Conservation (phyloP, 30 jellyfish, hydroid and myxozoan species). For the Mastigias papua region DNA sequence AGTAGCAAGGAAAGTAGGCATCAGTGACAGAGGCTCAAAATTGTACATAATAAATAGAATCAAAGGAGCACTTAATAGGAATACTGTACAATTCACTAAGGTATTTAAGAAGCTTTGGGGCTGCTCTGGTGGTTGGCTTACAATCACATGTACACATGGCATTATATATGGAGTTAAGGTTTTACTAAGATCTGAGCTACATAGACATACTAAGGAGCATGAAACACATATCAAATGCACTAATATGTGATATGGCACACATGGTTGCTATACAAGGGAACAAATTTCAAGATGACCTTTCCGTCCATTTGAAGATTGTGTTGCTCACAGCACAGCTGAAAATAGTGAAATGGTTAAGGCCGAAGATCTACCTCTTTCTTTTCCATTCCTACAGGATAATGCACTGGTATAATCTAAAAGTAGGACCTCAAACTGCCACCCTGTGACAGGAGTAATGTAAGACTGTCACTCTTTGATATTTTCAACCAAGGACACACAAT, state of each 20-base stretch:
- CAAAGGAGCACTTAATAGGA: not conserved
- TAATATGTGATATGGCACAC: constrained; percentile 72
- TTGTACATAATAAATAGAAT: constrained; percentile 10
- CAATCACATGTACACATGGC: constrained; percentile 28
- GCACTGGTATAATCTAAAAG: not conserved
- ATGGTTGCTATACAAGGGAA: constrained; percentile 65
- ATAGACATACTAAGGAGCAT: constrained; percentile 46
- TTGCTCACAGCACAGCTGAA: constrained; percentile 36
- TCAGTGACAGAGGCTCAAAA: constrained; percentile 11
- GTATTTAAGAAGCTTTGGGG: constrained; percentile 22
- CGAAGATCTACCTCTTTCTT: constrained; percentile 18
- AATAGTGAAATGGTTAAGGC: constrained; percentile 10
- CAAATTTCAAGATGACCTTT: constrained; percentile 9
- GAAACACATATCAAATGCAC: constrained; percentile 50
- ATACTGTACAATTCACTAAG: not conserved
- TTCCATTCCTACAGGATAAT: constrained; percentile 42
- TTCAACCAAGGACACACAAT: constrained; percentile 29
- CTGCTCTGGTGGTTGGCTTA: constrained; percentile 41
- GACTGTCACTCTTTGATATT: constrained; percentile 24
- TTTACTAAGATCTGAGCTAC: constrained; percentile 62
- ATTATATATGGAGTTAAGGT: constrained; percentile 44
- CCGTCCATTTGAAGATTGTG: constrained; percentile 65
- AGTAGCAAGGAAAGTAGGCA: constrained; percentile 4
- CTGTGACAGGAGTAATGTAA: constrained; percentile 37
- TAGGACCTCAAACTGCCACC: not conserved